Evolutionary conservation across 2,888 invertebrate genomes (phyloP).

Genomic region (Hypolimnas misippus): DNA sequence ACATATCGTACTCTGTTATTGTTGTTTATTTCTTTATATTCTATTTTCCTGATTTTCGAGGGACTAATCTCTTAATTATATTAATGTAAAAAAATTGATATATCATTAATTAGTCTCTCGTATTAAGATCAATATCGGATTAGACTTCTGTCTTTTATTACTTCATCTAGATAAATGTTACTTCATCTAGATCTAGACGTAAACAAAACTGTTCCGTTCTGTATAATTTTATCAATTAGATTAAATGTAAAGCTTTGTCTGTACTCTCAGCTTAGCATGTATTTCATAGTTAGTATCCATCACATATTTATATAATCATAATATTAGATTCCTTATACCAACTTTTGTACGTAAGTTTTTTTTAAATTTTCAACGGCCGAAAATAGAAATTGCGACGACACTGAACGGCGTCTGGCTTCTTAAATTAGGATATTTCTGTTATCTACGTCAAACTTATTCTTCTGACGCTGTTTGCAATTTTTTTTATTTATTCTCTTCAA

Average conservation of each 20-base stretch:
- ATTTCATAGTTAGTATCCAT: background rate
- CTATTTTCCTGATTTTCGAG: background rate
- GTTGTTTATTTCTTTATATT: background rate
- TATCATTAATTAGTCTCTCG: background rate
- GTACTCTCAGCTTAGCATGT: background rate
- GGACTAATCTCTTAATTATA: background rate
- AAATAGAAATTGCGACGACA: background rate
- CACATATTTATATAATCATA: no score
- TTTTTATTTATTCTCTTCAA: background rate
- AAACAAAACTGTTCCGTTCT: background rate
- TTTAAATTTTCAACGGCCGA: background rate
- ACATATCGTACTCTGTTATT: background rate
- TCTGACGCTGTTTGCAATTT: background rate
- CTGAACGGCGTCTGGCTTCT: background rate
- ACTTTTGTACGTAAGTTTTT: background rate
- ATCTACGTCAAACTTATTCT: background rate
- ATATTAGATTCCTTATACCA: no score
- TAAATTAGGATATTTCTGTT: background rate
- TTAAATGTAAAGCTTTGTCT: constrained; percentile 3
- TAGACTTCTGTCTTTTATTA: background rate
- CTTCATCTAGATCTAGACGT: background rate
- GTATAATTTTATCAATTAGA: constrained; percentile 2
- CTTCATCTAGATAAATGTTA: background rate
- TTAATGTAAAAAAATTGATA: no score
- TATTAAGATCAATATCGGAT: background rate